Conservation (phyloP, 2,888 invertebrate genomes). For the Tiliacea citrago region DNA sequence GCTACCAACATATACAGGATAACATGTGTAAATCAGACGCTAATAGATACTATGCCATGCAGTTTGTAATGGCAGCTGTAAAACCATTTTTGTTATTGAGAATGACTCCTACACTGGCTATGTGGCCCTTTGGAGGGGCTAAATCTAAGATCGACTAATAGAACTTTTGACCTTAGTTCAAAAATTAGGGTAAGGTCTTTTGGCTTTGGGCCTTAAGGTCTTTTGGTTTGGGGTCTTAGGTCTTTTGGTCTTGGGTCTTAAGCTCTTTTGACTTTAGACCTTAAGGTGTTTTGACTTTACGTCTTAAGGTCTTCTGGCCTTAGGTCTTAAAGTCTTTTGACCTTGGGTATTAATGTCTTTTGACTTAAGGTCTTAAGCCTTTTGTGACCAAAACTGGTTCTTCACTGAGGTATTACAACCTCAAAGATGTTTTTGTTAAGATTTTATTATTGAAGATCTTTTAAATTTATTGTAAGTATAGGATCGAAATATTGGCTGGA, state of each 20-base stretch:
- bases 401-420: not conserved
- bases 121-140: constrained; percentile 74
- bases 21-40: constrained; percentile 70
- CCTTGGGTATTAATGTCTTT: not conserved
- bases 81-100: constrained; percentile 76
- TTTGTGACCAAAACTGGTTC: not conserved
- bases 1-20: constrained; percentile 65
- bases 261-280: not conserved
- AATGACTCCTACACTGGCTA: constrained; percentile 72
- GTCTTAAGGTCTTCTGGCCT: too few relatives aligned
- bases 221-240: not conserved
- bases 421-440: not conserved
- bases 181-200: not conserved
- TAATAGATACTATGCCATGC: constrained; percentile 66
- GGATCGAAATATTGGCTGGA: not conserved
- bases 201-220: too few relatives aligned
- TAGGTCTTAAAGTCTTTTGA: not conserved
- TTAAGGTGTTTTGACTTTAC: too few relatives aligned
- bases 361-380: not conserved
- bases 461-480: not conserved
- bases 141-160: constrained; percentile 61
- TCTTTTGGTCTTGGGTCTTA: not conserved
- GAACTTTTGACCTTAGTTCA: not conserved
- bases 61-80: constrained; percentile 70
- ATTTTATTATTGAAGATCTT: not conserved